These are phyloP conservation scores for Microplitis deprimator DNA, from an alignment of 2,888 invertebrate species.

Conservation along the genomic window DNA sequence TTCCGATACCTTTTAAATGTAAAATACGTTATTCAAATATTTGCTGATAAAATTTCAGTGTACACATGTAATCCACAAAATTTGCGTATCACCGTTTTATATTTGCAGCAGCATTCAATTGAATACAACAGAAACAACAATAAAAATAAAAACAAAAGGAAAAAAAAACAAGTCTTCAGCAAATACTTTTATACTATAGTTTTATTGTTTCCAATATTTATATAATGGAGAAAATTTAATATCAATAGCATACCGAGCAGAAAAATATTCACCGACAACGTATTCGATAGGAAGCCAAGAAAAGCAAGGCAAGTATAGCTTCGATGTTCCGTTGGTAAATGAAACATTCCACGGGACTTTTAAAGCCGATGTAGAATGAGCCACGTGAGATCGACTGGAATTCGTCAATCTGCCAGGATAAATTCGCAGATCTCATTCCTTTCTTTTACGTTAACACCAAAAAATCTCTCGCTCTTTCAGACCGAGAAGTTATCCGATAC, in stretches of 20 bases:
- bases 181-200: background rate
- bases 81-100: background rate
- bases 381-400: constrained; percentile 25
- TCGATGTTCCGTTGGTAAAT: background rate
- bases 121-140: background rate
- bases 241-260: background rate
- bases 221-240: background rate
- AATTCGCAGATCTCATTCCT: constrained; percentile 10
- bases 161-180: background rate
- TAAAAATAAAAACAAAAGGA: background rate
- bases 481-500: background rate
- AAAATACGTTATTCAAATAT: background rate
- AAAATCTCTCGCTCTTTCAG: constrained; percentile 31
- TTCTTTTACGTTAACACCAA: constrained; percentile 22
- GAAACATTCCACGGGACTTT: background rate
- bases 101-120: background rate
- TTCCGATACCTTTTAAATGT: background rate
- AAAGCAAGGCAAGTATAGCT: background rate
- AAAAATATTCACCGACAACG: background rate
- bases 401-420: constrained; percentile 34
- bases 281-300: background rate
- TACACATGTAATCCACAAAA: background rate
- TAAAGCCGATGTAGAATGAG: background rate
- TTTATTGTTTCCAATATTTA: background rate
- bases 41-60: background rate